Base-by-base conservation (phyloP, 2,797 vertebrate genomes). In the Schizothorax lantsangensis region DNA sequence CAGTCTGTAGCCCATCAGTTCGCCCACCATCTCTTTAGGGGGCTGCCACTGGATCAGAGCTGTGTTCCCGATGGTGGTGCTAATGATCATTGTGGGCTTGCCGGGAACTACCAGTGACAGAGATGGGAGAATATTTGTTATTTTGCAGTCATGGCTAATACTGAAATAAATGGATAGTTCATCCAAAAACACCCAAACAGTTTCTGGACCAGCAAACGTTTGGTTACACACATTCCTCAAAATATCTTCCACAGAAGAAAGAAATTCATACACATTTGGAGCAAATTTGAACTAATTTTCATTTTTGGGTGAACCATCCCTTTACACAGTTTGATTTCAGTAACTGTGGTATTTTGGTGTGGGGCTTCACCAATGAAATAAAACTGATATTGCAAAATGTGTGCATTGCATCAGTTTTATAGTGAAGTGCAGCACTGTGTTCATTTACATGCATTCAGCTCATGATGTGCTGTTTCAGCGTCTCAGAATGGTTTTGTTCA, bases 11-110 rank as follows among this genome's bases (percentile, higher is more conserved):
- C 98, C 98, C 86, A 97, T 91, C 84, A 98, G 97, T 89, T 98
- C 97, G 11, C 97, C 98, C 1, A 97, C 96, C 93, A 97, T 96
- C 91, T 98, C 97, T 92, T 97, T 97, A 54, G 98, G 98, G 2
- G 97, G 97, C 93, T 99, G 97, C 98, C 98, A 99, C 94, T 99
- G 98, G 92, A 99, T 97, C 84, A 99, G 95, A 2, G 98, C 98
- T 0, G 98, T 99, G 93, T 98, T 99, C 90, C 97, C 97, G 68
- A 96, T 96, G 19, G 97, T 98, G 89, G 97, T 96, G 93, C 97
- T 99, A 93, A 99, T 98, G 96, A 98, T 97, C 97, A 99, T 98
- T 81, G 96, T 97, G 91, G 98, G 98, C 89, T 95, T 98, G 81
- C 97, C 97, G 69, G 98, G 98, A 87, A 99, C 98, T 99, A 75